Conservation (phyloP, 2,797 vertebrate genomes). For the Craterocephalus amniculus region DNA sequence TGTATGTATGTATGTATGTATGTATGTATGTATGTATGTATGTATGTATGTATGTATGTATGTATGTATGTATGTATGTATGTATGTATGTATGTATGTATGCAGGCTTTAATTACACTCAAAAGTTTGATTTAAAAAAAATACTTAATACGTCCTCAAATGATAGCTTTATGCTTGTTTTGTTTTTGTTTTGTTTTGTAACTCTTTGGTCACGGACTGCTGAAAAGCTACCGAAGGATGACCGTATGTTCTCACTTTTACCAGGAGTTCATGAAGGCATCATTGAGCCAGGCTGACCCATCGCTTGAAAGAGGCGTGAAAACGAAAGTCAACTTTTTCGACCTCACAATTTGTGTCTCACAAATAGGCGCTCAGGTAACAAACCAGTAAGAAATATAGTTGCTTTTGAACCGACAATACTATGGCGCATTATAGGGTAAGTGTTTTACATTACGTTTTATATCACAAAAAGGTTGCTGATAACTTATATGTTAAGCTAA, state of each 20-base stretch:
- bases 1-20: no score
- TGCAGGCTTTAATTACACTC: neutral
- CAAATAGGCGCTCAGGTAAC: neutral
- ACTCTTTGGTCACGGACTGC: neutral
- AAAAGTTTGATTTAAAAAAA: neutral
- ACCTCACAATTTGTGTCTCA: neutral
- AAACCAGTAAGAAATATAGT: neutral
- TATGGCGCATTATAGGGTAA: constrained; percentile 80
- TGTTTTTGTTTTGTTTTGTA: neutral
- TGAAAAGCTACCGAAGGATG: neutral
- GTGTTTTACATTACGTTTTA: constrained; percentile 27
- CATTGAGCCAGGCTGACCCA: neutral
- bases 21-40: no score
- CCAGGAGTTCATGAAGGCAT: constrained; percentile 41
- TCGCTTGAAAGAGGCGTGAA: constrained; percentile 3
- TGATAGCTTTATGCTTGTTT: no score
- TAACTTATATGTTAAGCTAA: constrained; percentile 19
- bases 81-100: no score
- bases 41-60: no score
- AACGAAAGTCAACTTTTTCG: constrained; percentile 57
- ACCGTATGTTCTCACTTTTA: neutral
- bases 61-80: no score
- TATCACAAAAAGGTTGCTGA: neutral
- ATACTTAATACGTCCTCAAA: no score
- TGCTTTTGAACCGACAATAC: neutral